Evolutionary conservation across 1,140 invertebrate species (phyloP).

Genomic region (Berghia stephanieae): DNA sequence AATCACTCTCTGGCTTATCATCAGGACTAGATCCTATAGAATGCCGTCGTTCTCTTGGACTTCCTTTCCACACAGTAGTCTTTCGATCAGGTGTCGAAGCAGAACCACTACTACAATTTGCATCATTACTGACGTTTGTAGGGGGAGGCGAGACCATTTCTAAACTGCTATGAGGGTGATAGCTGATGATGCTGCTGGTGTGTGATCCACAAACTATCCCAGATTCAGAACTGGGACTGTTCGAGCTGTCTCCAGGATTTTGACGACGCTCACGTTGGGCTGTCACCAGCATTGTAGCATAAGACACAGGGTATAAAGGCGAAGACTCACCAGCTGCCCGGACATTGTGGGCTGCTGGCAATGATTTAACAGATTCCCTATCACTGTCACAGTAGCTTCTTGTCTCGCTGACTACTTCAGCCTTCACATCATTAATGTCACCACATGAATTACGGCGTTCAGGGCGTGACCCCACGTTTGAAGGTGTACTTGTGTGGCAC

Average conservation of each 20-base stretch:
- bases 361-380: constrained; percentile 59
- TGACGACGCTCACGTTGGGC: constrained; percentile 30
- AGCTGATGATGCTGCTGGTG: constrained; percentile 29
- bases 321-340: constrained; percentile 32
- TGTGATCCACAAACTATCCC: constrained; percentile 25
- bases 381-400: constrained; percentile 58
- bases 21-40: constrained; percentile 61
- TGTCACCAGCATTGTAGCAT: constrained; percentile 55
- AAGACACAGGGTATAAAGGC: constrained; percentile 48
- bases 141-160: constrained; percentile 18
- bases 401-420: constrained; percentile 38
- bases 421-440: constrained; percentile 49
- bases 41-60: constrained; percentile 53
- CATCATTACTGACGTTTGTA: too few species aligned
- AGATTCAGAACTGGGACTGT: constrained; percentile 32
- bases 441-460: constrained; percentile 54
- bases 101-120: constrained; percentile 26
- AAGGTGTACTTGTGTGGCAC: constrained; percentile 1
- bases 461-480: constrained; percentile 18
- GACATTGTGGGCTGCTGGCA: constrained; percentile 47
- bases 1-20: constrained; percentile 34
- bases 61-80: constrained; percentile 56
- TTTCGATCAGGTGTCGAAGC: constrained; percentile 34
- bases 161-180: constrained; percentile 14
- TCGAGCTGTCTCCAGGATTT: constrained; percentile 25